These are phyloP conservation scores for Dorcus hopei DNA, from an alignment of 2,888 invertebrate species.

Conservation along the genomic window DNA sequence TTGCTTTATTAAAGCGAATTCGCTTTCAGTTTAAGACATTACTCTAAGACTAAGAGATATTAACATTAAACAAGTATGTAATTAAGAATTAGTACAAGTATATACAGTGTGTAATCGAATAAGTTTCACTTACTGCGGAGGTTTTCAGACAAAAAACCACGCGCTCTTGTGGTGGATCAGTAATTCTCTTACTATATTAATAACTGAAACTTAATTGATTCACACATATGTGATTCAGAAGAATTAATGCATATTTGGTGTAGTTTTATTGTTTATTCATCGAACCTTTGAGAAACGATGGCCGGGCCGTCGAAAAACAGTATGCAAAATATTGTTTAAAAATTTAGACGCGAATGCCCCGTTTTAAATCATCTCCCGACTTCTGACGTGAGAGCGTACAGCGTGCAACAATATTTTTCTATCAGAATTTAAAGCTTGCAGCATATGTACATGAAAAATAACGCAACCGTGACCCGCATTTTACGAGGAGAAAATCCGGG, in stretches of 20 bases:
- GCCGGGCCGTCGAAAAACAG: not conserved
- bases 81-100: not conserved
- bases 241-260: not conserved
- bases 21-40: no score
- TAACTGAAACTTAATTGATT: no score
- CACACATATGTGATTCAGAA: no score
- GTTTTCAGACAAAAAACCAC: no score
- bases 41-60: no score
- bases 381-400: not conserved
- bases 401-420: constrained; percentile 1
- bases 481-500: not conserved
- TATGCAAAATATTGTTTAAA: not conserved
- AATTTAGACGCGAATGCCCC: not conserved
- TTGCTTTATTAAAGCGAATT: not conserved
- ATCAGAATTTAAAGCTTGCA: constrained; percentile 1
- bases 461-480: not conserved
- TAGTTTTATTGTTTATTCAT: not conserved
- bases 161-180: no score
- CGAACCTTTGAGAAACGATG: not conserved
- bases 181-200: no score
- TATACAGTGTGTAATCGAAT: not conserved
- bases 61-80: not conserved
- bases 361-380: not conserved
- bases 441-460: constrained; percentile 2
- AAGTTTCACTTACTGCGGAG: no score